phyloP scores from a whole-genome alignment of 1,140 invertebrate genomes.

The Cotesia typhae region DNA sequence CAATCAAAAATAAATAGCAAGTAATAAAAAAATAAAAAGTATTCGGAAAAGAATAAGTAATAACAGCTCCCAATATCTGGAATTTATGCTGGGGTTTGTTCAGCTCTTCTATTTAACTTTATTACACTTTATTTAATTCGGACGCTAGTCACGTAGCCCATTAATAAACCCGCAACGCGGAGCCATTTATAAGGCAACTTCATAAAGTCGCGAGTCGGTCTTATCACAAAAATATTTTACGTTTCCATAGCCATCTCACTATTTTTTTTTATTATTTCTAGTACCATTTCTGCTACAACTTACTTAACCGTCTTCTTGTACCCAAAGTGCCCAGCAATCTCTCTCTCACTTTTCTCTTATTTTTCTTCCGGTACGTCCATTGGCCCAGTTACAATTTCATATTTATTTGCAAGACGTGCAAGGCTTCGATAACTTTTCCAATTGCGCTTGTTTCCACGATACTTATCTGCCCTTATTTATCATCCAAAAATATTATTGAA shows the following conservation, averaged over 20 bases:
- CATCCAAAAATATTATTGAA: not conserved
- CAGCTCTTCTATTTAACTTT: conserved; percentile 12
- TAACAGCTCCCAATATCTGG: conserved; percentile 16
- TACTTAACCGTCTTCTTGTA: conserved; percentile 2
- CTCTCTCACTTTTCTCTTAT: conserved; percentile 8
- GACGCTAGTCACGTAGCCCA: conserved; percentile 42
- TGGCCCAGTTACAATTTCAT: conserved; percentile 44
- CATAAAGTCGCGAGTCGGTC: conserved; percentile 41
- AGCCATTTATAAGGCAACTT: conserved; percentile 44
- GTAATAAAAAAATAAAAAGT: not conserved
- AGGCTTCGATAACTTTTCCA: conserved; percentile 30
- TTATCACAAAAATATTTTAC: conserved; percentile 47
- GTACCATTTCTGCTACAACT: not conserved
- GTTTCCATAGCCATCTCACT: no score
- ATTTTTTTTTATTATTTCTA: conserved; percentile 13
- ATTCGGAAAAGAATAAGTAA: not conserved
- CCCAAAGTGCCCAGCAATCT: not conserved
- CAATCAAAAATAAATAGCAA: not conserved
- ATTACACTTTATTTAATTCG: conserved; percentile 15
- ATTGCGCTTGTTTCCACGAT: conserved; percentile 7
- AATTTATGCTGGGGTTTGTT: conserved; percentile 5
- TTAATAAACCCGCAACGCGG: conserved; percentile 44
- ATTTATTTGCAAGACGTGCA: conserved; percentile 43
- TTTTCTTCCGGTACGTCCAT: conserved; percentile 17
- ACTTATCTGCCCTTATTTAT: not conserved